phyloP scores from a whole-genome alignment of 2,888 invertebrate species.

The Cecidostiba fungosa region DNA sequence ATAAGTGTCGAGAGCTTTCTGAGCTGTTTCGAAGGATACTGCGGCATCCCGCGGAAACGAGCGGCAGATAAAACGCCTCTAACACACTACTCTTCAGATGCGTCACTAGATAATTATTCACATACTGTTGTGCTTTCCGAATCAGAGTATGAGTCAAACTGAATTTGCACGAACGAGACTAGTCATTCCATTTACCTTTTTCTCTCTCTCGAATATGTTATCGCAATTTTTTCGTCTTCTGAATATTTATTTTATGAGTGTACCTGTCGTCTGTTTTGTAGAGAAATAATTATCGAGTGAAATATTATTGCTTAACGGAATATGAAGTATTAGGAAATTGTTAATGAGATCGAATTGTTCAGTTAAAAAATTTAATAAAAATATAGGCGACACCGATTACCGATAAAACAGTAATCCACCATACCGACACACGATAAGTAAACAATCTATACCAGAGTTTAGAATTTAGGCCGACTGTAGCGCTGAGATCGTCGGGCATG shows the following conservation, averaged over 20 bases:
- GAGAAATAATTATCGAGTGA: too few relatives aligned
- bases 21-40: constrained; percentile 70
- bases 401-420: neutral
- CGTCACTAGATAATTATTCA: constrained; percentile 68
- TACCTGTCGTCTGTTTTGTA: neutral
- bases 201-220: neutral
- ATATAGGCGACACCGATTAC: neutral
- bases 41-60: constrained; percentile 74
- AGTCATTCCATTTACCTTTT: neutral
- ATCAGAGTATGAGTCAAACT: constrained; percentile 21
- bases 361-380: neutral
- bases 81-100: constrained; percentile 44
- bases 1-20: neutral
- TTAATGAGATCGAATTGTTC: neutral
- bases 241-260: neutral
- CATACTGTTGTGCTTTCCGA: constrained; percentile 39
- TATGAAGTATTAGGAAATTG: too few relatives aligned
- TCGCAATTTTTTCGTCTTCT: neutral
- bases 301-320: too few relatives aligned
- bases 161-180: neutral
- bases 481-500: neutral
- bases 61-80: constrained; percentile 69
- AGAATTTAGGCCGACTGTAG: neutral
- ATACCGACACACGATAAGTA: neutral
- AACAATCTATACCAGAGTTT: neutral